These are phyloP conservation scores for Chrysolina oricalcia DNA, from an alignment of 2,888 invertebrate species.

Conservation along the genomic window DNA sequence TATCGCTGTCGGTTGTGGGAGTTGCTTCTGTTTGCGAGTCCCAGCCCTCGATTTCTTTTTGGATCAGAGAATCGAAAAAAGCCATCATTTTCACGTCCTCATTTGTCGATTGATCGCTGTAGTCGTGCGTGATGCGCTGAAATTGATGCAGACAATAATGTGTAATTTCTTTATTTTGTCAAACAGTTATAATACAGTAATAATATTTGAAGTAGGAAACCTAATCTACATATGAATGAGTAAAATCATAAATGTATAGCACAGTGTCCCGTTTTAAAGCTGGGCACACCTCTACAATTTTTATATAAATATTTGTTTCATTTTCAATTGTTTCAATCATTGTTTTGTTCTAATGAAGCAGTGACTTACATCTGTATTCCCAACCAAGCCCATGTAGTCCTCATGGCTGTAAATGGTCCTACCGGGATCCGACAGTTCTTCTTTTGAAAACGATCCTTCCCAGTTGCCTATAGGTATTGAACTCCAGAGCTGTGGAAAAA, in stretches of 20 bases:
- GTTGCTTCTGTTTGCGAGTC: slow-evolving; percentile 65
- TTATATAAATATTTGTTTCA: too few species aligned
- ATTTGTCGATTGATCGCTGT: slow-evolving; percentile 88
- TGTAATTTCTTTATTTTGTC: too few species aligned
- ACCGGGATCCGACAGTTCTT: slow-evolving; percentile 76
- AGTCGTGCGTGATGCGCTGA: slow-evolving; percentile 89
- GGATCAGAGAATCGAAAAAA: slow-evolving; percentile 94
- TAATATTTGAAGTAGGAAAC: too few species aligned
- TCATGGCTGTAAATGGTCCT: slow-evolving; percentile 85
- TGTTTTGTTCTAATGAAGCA: not conserved
- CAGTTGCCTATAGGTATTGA: slow-evolving; percentile 81
- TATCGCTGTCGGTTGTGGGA: slow-evolving; percentile 65
- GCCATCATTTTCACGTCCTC: slow-evolving; percentile 98
- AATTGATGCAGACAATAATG: slow-evolving; percentile 42
- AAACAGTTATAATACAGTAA: too few species aligned
- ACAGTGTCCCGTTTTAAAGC: too few species aligned
- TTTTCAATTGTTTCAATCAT: too few species aligned
- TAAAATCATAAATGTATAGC: too few species aligned
- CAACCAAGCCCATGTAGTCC: slow-evolving; percentile 87
- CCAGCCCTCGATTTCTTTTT: slow-evolving; percentile 91
- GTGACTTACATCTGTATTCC: slow-evolving; percentile 80
- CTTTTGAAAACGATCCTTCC: slow-evolving; percentile 77
- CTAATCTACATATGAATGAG: too few species aligned
- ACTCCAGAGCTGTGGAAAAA: slow-evolving; percentile 82
- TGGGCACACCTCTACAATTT: too few species aligned